Conservation (phyloP, 2,888 invertebrate species). For the Carpatolechia fugitivella region DNA sequence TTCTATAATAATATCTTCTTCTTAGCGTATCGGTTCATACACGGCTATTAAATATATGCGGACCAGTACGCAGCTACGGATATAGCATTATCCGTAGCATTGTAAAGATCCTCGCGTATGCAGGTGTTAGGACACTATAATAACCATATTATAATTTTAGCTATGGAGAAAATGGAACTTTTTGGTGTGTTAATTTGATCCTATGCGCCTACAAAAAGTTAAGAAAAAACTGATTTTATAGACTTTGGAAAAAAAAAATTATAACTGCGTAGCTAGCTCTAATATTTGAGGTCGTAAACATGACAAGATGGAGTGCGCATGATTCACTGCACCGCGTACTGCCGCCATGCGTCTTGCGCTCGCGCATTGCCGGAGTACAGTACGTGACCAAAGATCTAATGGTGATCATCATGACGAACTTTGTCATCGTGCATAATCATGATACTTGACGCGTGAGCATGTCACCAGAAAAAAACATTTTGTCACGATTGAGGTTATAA, state of each 20-base stretch:
- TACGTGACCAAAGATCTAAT: slow-evolving; percentile 15
- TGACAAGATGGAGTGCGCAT: slow-evolving; percentile 64
- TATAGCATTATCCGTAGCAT: too few relatives aligned
- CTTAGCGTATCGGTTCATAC: too few relatives aligned
- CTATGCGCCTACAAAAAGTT: too few relatives aligned
- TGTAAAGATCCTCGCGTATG: too few relatives aligned
- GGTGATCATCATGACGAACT: slow-evolving; percentile 7
- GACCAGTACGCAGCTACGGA: too few relatives aligned
- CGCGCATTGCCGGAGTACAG: not conserved
- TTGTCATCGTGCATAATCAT: slow-evolving; percentile 11
- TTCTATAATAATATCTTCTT: too few relatives aligned
- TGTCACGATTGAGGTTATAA: not conserved
- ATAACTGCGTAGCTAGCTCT: slow-evolving; percentile 41
- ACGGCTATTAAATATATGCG: too few relatives aligned
- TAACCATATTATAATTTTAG: too few relatives aligned
- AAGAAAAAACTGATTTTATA: not conserved
- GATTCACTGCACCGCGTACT: slow-evolving; percentile 62
- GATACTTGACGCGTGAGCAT: not conserved
- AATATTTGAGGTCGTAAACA: slow-evolving; percentile 63
- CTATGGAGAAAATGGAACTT: too few relatives aligned
- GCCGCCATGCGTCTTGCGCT: slow-evolving; percentile 46
- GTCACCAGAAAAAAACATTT: slow-evolving; percentile 5
- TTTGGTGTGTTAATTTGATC: too few relatives aligned
- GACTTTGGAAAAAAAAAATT: slow-evolving; percentile 21
- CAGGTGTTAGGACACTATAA: too few relatives aligned